phyloP scores from a whole-genome alignment of 2,797 vertebrate species.

The Phrynocephalus guinanensis region DNA sequence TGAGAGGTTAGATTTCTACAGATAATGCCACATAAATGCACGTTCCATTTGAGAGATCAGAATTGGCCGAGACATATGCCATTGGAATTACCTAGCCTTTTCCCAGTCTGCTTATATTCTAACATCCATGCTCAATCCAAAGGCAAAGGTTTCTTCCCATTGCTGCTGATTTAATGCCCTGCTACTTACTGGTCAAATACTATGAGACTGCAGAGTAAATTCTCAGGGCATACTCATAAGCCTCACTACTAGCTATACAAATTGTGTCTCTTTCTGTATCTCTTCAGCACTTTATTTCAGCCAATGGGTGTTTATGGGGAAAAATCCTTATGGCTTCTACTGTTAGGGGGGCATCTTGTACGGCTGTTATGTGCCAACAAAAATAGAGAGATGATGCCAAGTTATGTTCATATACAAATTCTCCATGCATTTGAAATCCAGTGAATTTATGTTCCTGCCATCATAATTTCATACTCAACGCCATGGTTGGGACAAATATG shows the following conservation, averaged over 20 bases:
- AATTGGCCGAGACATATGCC: conserved; percentile 81
- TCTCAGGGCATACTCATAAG: conserved; percentile 52
- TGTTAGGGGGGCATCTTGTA: conserved; percentile 33
- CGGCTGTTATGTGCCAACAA: conserved; percentile 31
- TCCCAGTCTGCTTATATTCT: conserved; percentile 72
- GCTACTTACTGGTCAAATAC: conserved; percentile 68
- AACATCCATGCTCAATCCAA: conserved; percentile 62
- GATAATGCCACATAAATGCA: conserved; percentile 77
- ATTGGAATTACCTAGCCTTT: conserved; percentile 73
- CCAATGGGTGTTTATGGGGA: conserved; percentile 39
- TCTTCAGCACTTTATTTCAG: conserved; percentile 54
- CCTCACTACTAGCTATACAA: conserved; percentile 50
- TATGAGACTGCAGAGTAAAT: conserved; percentile 53
- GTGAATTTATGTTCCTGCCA: background rate
- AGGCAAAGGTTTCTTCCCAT: conserved; percentile 62
- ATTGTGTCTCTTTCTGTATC: conserved; percentile 42
- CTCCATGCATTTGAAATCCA: background rate
- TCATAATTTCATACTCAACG: background rate
- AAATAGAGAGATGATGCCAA: background rate
- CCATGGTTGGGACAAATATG: background rate
- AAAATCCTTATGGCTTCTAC: conserved; percentile 50
- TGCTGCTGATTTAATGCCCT: conserved; percentile 73
- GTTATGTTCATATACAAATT: background rate
- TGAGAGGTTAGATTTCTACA: conserved; percentile 81
- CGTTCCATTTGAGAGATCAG: conserved; percentile 75